A percentile compares a stretch with the other conserved stretches of the same genome.
phyloP scores from a whole-genome alignment of 1,140 invertebrate species.

The Anoplolepis gracilipes region DNA sequence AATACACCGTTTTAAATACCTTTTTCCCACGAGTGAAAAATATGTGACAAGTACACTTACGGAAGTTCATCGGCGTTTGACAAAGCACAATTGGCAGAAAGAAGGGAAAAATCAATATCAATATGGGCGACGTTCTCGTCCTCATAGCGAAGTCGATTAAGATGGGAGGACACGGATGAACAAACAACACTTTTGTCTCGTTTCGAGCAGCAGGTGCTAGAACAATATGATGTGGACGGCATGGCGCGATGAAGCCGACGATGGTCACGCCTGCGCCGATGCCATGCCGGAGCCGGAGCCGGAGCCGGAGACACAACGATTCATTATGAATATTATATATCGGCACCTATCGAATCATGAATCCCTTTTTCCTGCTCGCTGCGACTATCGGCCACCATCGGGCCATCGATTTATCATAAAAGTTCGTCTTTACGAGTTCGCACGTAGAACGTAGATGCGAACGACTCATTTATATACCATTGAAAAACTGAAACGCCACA shows the following conservation, averaged over 20 bases:
- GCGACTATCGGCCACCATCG: slow-evolving; percentile 22
- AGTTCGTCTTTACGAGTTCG: too few relatives aligned
- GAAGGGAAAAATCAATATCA: slow-evolving; percentile 65
- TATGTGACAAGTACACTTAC: slow-evolving; percentile 71
- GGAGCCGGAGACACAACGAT: neutral
- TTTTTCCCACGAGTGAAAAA: neutral
- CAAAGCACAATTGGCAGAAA: slow-evolving; percentile 66
- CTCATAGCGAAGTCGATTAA: slow-evolving; percentile 67
- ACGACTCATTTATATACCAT: too few relatives aligned
- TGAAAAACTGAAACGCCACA: neutral
- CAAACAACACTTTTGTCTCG: slow-evolving; percentile 57
- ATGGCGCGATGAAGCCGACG: slow-evolving; percentile 49
- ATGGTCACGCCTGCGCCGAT: slow-evolving; percentile 80
- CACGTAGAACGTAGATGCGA: too few relatives aligned
- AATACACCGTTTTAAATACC: neutral
- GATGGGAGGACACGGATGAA: slow-evolving; percentile 29
- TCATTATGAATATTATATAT: slow-evolving; percentile 82
- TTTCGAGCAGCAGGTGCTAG: slow-evolving; percentile 60
- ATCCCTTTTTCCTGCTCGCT: slow-evolving; percentile 62
- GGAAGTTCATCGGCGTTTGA: slow-evolving; percentile 78
- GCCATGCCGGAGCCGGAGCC: neutral
- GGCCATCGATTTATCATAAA: slow-evolving; percentile 71
- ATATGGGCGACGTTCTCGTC: slow-evolving; percentile 45
- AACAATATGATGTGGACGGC: slow-evolving; percentile 61
- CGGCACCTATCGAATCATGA: slow-evolving; percentile 77